These are phyloP conservation scores for Heliconius eleuchia DNA, from an alignment of 1,140 invertebrate species.

Conservation along the genomic window DNA sequence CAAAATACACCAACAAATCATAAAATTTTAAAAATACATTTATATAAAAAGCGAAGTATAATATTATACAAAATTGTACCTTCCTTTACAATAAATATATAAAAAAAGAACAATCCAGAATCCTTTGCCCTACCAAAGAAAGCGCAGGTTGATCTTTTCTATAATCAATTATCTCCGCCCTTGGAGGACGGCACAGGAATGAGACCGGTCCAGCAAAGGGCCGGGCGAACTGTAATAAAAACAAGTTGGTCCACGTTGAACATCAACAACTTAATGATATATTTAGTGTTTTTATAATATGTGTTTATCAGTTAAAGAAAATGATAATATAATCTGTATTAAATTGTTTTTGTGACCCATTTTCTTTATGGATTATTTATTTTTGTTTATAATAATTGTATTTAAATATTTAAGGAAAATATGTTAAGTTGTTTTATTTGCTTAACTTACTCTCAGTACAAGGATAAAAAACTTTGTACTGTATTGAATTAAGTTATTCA, in stretches of 20 bases:
- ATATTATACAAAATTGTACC: neutral
- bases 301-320: neutral
- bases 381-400: neutral
- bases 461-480: too few species aligned
- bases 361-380: neutral
- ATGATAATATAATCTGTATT: constrained; percentile 1
- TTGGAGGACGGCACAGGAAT: constrained; percentile 24
- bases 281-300: neutral
- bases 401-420: too few species aligned
- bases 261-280: constrained; percentile 6
- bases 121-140: constrained; percentile 1
- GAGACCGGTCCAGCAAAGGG: constrained; percentile 21
- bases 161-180: constrained; percentile 37
- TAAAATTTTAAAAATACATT: too few species aligned
- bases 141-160: constrained; percentile 18
- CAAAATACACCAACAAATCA: too few species aligned
- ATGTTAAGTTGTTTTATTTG: too few species aligned
- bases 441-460: too few species aligned
- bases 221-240: constrained; percentile 16
- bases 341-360: neutral
- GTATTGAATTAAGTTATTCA: too few species aligned
- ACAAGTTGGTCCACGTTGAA: constrained; percentile 19
- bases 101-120: neutral
- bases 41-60: too few species aligned
- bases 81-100: neutral